A percentile compares a stretch with the other conserved stretches of the same genome.
Evolutionary conservation across 2,797 vertebrate species (phyloP).

Genomic region (Acipenser ruthenus): DNA sequence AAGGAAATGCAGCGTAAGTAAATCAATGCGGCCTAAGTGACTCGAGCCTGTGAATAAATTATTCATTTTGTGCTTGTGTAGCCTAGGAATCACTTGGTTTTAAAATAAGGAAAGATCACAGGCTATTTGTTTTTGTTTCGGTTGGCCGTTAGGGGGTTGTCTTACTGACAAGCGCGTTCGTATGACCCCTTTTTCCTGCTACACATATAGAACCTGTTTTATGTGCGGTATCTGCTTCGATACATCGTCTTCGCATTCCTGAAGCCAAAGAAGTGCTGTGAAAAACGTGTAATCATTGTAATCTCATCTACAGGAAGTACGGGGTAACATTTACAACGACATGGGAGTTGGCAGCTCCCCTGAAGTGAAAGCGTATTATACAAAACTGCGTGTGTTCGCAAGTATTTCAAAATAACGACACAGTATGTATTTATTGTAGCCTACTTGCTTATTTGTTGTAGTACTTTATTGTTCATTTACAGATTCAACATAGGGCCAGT

Average conservation of each 20-base stretch:
- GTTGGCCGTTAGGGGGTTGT: constrained; percentile 22
- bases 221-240: not conserved
- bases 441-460: too few relatives aligned
- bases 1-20: constrained; percentile 38
- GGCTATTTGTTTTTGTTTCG: constrained; percentile 25
- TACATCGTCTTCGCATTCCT: not conserved
- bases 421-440: too few relatives aligned
- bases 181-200: constrained; percentile 22
- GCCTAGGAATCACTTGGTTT: constrained; percentile 36
- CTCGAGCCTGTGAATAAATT: constrained; percentile 47
- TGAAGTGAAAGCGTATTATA: too few relatives aligned
- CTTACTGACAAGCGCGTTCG: constrained; percentile 15
- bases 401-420: too few relatives aligned
- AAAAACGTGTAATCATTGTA: not conserved
- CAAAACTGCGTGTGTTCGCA: too few relatives aligned
- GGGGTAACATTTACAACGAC: too few relatives aligned
- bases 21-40: constrained; percentile 44
- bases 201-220: constrained; percentile 15
- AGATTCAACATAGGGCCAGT: too few relatives aligned
- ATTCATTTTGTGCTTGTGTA: constrained; percentile 42
- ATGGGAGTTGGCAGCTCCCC: too few relatives aligned
- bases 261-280: not conserved
- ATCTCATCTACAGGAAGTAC: too few relatives aligned
- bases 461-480: too few relatives aligned
- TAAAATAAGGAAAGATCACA: too few relatives aligned